Base-by-base conservation (phyloP, 2,113 vertebrate genomes). In the Sturnus vulgaris region DNA sequence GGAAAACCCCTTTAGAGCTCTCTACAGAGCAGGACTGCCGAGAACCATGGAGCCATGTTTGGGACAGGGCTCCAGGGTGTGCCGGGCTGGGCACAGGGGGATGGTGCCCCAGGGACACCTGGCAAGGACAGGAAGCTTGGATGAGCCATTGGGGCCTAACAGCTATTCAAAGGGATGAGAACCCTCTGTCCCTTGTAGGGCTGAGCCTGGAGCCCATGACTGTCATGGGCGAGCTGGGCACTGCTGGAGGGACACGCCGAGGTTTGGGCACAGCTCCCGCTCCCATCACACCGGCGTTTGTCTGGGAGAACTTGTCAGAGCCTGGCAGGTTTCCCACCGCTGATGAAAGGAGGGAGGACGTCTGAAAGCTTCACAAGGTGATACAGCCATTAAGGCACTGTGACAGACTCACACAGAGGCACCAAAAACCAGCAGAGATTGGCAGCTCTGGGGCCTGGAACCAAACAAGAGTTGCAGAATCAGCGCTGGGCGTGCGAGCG, bases 291-390 rank as follows among this genome's bases (percentile, higher is more conserved):
- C 25, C 19, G 52, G 40, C 78, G 73, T 95, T 65, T 94, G 95
- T 95, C 92, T 94, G 85, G 94, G 64, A 75, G 93, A 90, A 93
- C 78, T 93, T 96, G 97, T 92, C 95, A 96, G 83, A 35, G 68
- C 72, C 93, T 96, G 95, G 94, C 95, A 95, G 85, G 86, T 65
- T 96, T 96, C 95, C 95, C 92, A 46, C 52, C 0, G 16, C 78
- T 86, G 93, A 95, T 95, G 96, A 95, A 97, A 95, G 96, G 39
- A 79, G 47, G 42, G 30, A 90, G 91, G 85, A 90, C 59, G 91
- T 79, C 91, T 94, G 89, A 42, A 84, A 92, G 87, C 95, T 70
- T 75, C 93, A 76, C 90, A 81, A 96, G 95, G 94, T 96, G 95
- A 93, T 95, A 20, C 80, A 95, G 88, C 88, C 92, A 90, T 93